Percentiles rank a stretch among this genome's conserved stretches.
Conservation (phyloP, 2,113 vertebrate genomes). For the Ochotona princeps region DNA sequence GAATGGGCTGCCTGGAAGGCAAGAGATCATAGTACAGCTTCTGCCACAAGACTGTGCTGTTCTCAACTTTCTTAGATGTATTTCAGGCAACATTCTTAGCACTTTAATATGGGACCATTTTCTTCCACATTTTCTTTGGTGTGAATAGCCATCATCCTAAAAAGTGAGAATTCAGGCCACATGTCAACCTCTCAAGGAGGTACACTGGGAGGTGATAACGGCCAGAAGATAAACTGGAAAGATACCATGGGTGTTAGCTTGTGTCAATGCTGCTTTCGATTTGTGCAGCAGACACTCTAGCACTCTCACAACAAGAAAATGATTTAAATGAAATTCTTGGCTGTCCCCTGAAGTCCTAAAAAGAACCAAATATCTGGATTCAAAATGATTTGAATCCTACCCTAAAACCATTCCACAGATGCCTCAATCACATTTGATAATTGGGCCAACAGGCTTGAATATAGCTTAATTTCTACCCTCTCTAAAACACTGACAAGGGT, state of each 20-base stretch:
- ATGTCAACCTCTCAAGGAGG: slow-evolving; percentile 82
- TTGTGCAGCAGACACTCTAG: slow-evolving; percentile 73
- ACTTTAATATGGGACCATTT: slow-evolving; percentile 82
- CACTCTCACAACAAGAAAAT: slow-evolving; percentile 83
- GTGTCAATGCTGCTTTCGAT: slow-evolving; percentile 79
- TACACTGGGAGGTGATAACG: slow-evolving; percentile 68
- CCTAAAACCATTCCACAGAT: slow-evolving; percentile 74
- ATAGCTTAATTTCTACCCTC: slow-evolving; percentile 55
- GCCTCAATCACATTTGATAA: slow-evolving; percentile 59
- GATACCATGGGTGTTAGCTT: slow-evolving; percentile 78
- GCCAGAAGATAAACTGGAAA: slow-evolving; percentile 79
- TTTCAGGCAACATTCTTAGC: slow-evolving; percentile 77
- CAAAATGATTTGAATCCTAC: slow-evolving; percentile 77
- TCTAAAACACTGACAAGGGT: slow-evolving; percentile 26
- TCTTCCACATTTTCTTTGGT: slow-evolving; percentile 76
- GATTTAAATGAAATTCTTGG: slow-evolving; percentile 83
- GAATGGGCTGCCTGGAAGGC: slow-evolving; percentile 66
- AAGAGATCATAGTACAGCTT: slow-evolving; percentile 40
- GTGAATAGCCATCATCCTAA: slow-evolving; percentile 82
- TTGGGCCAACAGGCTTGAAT: slow-evolving; percentile 54
- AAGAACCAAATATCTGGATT: slow-evolving; percentile 68
- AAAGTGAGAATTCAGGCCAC: slow-evolving; percentile 80
- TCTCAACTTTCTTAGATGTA: slow-evolving; percentile 77
- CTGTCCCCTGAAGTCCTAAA: slow-evolving; percentile 75
- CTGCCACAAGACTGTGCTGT: slow-evolving; percentile 32